Conservation (phyloP, 2,113 vertebrate species). For the Oxyruncus cristatus region DNA sequence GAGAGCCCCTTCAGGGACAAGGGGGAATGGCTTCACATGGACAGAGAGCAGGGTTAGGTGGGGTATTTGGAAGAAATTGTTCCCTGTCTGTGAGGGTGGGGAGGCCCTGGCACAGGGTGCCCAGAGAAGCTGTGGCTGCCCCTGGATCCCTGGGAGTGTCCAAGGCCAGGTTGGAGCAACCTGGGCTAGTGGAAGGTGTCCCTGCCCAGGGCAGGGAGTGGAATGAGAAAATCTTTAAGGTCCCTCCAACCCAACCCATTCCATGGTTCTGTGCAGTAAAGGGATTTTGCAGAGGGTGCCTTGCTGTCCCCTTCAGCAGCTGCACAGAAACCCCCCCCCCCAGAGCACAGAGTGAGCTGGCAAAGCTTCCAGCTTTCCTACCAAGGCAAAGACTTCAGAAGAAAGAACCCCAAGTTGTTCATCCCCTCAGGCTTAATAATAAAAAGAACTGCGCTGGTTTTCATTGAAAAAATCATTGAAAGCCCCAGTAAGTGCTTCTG, state of each 20-base stretch:
- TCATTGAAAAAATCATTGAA: background rate
- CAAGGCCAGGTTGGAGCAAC: background rate
- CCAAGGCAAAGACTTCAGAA: background rate
- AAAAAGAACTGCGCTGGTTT: background rate
- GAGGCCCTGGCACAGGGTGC: background rate
- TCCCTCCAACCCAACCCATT: background rate
- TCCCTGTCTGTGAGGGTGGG: background rate
- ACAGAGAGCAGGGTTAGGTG: background rate
- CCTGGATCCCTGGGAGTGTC: background rate
- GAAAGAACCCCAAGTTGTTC: background rate
- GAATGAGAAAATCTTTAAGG: background rate
- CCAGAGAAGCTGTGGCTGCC: background rate
- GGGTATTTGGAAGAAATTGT: background rate
- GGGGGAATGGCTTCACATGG: background rate
- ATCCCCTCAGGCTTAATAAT: background rate
- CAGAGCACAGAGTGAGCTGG: rapidly evolving
- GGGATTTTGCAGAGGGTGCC: background rate
- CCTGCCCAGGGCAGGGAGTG: background rate
- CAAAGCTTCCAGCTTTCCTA: background rate
- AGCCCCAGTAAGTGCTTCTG: background rate
- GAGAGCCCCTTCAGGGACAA: background rate
- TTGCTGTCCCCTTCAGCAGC: too few species aligned
- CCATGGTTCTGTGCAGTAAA: background rate
- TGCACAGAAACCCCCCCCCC: too few species aligned
- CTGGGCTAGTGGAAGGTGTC: background rate